Percentiles rank a stretch among this genome's conserved stretches.
Evolutionary conservation across 2,797 vertebrate species (phyloP).

Genomic region (Tympanoctomys barrerae): DNA sequence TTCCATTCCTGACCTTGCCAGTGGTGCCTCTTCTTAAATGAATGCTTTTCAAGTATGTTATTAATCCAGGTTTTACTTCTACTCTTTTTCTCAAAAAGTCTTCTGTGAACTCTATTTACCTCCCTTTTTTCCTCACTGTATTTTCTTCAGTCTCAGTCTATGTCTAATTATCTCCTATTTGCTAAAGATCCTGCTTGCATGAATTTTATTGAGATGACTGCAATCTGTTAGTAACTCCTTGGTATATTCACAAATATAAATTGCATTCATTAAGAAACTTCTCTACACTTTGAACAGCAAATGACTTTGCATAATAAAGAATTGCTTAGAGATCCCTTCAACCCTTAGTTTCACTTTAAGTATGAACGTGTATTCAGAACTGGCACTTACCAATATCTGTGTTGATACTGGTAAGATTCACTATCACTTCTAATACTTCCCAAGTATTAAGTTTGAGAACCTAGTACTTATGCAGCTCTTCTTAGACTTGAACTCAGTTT

Average conservation of each 20-base stretch:
- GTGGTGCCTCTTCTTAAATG: background rate
- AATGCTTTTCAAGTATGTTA: background rate
- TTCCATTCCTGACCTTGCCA: background rate
- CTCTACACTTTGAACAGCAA: background rate
- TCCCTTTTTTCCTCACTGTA: background rate
- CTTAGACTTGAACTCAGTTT: background rate
- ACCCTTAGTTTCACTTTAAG: background rate
- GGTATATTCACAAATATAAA: background rate
- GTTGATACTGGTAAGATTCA: background rate
- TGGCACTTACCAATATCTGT: background rate
- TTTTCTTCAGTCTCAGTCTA: background rate
- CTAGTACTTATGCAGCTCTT: background rate
- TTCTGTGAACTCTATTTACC: background rate
- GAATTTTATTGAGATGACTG: conserved; percentile 18
- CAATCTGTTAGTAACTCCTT: conserved; percentile 14
- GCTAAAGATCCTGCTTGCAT: background rate
- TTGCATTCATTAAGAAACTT: background rate
- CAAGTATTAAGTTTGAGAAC: background rate
- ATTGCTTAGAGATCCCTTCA: background rate
- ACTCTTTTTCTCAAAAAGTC: background rate
- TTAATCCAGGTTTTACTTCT: background rate
- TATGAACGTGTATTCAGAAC: background rate
- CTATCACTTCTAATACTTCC: background rate
- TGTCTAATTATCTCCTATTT: background rate
- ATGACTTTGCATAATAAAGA: conserved; percentile 44